Percentiles rank a stretch among this genome's conserved stretches.
Conservation (phyloP, 2,888 invertebrate genomes). For the Pelosia muscerda region DNA sequence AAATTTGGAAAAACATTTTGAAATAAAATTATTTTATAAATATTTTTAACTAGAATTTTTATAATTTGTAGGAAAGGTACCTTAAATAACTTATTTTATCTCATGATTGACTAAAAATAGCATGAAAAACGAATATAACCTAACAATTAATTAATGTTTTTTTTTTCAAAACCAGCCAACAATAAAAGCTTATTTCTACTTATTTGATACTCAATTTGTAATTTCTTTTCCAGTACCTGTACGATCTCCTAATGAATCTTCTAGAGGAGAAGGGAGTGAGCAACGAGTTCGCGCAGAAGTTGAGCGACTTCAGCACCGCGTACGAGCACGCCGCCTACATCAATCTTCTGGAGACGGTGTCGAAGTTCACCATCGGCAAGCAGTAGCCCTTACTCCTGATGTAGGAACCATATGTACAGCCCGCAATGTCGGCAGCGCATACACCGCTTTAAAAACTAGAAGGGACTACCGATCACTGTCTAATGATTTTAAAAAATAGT, state of each 20-base stretch:
- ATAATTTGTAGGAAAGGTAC: no score
- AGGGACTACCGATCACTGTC: not conserved
- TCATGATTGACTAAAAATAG: not conserved
- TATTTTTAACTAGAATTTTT: no score
- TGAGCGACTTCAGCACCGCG: constrained; percentile 95
- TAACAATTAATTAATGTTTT: no score
- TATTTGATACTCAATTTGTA: not conserved
- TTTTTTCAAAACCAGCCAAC: not conserved
- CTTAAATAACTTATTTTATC: not conserved
- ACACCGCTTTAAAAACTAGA: not conserved
- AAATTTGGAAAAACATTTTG: no score
- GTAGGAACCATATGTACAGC: constrained; percentile 11
- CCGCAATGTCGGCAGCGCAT: not conserved
- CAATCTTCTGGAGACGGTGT: constrained; percentile 93
- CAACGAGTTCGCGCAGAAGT: constrained; percentile 96
- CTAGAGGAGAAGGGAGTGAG: constrained; percentile 98
- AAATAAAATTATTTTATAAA: no score
- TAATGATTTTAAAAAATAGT: no score
- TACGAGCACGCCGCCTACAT: constrained; percentile 98
- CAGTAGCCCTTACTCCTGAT: constrained; percentile 48
- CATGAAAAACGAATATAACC: not conserved
- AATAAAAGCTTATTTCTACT: not conserved
- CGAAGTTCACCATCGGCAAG: constrained; percentile 92
- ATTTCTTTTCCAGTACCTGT: constrained; percentile 91
- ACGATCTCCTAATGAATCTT: constrained; percentile 97